phyloP scores from a whole-genome alignment of 2,113 vertebrate genomes.

The Sardina pilchardus region DNA sequence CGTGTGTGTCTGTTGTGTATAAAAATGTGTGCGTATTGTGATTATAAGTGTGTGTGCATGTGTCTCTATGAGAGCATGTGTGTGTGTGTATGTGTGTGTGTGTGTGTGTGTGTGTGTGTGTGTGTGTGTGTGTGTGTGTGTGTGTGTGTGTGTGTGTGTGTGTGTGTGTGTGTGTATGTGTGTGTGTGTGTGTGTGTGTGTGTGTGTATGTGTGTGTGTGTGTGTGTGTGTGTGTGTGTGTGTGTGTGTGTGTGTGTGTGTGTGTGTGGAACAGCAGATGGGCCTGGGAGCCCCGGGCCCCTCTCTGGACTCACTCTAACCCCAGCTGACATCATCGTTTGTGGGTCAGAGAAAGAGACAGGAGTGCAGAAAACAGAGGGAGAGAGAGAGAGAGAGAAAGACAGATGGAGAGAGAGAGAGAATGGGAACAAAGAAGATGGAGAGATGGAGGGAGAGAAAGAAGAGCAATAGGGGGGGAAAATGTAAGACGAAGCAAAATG shows the following conservation, averaged over 20 bases:
- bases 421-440: not conserved
- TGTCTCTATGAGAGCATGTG: not conserved
- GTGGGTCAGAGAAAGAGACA: slow-evolving; percentile 5
- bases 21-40: not conserved
- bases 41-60: not conserved
- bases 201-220: not conserved
- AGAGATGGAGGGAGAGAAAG: not conserved
- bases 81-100: not conserved
- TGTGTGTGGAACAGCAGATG: slow-evolving; percentile 51
- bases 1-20: not conserved
- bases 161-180: not conserved
- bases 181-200: not conserved
- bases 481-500: not conserved
- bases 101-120: not conserved
- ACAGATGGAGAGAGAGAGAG: not conserved
- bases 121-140: not conserved
- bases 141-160: not conserved
- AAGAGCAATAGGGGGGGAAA: not conserved
- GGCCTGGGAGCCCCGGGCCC: not conserved
- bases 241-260: slow-evolving; percentile 9
- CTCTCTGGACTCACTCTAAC: slow-evolving; percentile 27
- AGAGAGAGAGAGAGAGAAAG: not conserved
- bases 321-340: slow-evolving; percentile 23
- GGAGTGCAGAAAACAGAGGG: not conserved
- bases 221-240: not conserved